A percentile compares a stretch with the other conserved stretches of the same genome.
phyloP scores from a whole-genome alignment of 2,113 vertebrate species.

The Fukomys damarensis region DNA sequence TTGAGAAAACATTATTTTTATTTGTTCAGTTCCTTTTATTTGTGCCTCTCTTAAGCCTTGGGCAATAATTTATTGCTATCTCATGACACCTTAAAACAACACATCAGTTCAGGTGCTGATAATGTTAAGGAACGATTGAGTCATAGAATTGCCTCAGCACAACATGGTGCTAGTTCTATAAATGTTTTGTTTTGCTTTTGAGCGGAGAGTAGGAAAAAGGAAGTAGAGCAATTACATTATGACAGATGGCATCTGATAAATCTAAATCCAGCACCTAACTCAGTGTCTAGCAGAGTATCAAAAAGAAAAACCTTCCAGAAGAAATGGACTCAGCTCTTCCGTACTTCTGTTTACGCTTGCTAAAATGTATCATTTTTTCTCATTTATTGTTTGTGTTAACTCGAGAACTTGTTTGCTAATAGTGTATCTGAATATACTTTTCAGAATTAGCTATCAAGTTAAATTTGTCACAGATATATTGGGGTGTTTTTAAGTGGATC shows the following conservation, averaged over 20 bases:
- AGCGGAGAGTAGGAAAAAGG: background rate
- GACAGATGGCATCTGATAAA: slow-evolving; percentile 13
- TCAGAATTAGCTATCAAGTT: slow-evolving; percentile 23
- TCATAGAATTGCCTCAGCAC: background rate
- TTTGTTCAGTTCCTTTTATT: slow-evolving; percentile 28
- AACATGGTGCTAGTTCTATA: background rate
- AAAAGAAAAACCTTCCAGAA: background rate
- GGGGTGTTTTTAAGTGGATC: background rate
- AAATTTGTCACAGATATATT: background rate
- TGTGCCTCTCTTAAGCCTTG: background rate
- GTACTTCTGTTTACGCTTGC: background rate
- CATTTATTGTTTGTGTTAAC: background rate
- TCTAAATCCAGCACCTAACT: background rate
- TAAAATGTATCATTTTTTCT: background rate
- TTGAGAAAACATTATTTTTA: slow-evolving; percentile 32
- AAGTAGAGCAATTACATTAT: background rate
- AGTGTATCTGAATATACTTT: background rate
- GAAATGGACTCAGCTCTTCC: background rate
- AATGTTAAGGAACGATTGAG: background rate
- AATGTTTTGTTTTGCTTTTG: slow-evolving; percentile 59
- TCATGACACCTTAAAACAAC: background rate
- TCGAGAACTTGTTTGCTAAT: background rate
- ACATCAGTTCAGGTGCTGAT: background rate
- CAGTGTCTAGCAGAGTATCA: background rate
- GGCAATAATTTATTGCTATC: background rate